These are phyloP conservation scores for Macropus fuliginosus DNA, from an alignment of 2,797 vertebrate genomes.

Conservation along the genomic window DNA sequence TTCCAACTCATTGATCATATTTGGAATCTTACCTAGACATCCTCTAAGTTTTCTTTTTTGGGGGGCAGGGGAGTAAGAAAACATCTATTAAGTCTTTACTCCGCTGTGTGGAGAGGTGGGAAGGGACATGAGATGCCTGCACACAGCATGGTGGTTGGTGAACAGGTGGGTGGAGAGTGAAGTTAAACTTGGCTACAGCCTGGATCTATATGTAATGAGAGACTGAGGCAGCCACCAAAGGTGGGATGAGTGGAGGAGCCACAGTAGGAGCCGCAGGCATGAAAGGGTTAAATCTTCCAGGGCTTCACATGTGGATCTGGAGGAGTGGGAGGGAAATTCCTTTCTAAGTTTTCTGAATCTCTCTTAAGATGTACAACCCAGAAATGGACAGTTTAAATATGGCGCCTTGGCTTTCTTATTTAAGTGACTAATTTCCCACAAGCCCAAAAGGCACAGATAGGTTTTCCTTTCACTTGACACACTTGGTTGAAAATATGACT, in stretches of 20 bases:
- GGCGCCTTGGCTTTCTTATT: background rate
- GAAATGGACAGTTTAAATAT: slow-evolving; percentile 30
- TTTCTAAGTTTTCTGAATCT: background rate
- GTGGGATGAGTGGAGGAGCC: background rate
- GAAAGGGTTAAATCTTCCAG: background rate
- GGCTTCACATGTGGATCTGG: background rate
- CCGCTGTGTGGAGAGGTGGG: background rate
- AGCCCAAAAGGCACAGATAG: background rate
- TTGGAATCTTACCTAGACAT: background rate
- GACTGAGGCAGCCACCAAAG: background rate
- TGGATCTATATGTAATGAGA: background rate
- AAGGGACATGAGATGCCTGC: background rate
- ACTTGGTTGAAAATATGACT: slow-evolving; percentile 1
- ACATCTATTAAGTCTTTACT: background rate
- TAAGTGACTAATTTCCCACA: background rate
- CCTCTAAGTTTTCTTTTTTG: background rate
- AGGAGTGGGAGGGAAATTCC: background rate
- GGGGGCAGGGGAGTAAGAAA: background rate
- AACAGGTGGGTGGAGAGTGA: background rate
- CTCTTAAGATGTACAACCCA: background rate
- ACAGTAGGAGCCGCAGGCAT: background rate
- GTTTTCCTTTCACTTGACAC: background rate
- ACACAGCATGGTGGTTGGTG: background rate
- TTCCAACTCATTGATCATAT: background rate
- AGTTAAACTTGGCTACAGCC: background rate